These are phyloP conservation scores for Napeogenes sylphis DNA, from an alignment of 2,888 invertebrate species.

Conservation along the genomic window DNA sequence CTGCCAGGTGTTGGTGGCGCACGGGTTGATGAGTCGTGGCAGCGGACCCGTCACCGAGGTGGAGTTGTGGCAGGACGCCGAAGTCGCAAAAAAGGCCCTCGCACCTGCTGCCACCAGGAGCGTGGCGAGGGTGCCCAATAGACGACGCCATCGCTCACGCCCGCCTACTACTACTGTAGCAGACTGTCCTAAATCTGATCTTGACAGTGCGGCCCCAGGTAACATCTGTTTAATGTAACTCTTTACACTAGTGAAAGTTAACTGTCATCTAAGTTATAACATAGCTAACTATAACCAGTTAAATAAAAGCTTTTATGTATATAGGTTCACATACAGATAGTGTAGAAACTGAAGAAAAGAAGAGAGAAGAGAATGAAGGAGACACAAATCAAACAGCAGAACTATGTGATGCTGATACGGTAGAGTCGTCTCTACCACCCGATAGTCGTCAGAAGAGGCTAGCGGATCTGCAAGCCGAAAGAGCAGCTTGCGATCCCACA, in stretches of 20 bases:
- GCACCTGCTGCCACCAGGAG: slow-evolving; percentile 76
- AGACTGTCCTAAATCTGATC: slow-evolving; percentile 55
- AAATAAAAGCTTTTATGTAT: neutral
- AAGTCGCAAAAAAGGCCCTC: slow-evolving; percentile 81
- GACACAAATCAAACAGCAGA: slow-evolving; percentile 76
- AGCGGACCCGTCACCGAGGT: slow-evolving; percentile 85
- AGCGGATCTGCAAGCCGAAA: slow-evolving; percentile 83
- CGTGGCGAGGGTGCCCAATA: slow-evolving; percentile 64
- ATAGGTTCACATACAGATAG: neutral
- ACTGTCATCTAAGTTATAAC: neutral
- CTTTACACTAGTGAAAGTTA: neutral
- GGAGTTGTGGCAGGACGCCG: slow-evolving; percentile 88
- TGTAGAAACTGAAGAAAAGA: slow-evolving; percentile 61
- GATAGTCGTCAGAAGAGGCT: slow-evolving; percentile 82
- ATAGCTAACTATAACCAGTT: neutral
- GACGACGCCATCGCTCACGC: slow-evolving; percentile 40
- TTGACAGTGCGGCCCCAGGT: slow-evolving; percentile 25
- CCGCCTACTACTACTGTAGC: slow-evolving; percentile 37
- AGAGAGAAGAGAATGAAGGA: slow-evolving; percentile 68
- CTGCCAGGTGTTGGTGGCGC: slow-evolving; percentile 90
- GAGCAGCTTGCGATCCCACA: slow-evolving; percentile 89
- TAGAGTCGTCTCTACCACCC: slow-evolving; percentile 83
- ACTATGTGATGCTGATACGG: slow-evolving; percentile 80
- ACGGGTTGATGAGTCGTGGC: slow-evolving; percentile 82
- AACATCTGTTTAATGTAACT: neutral